Conservation (phyloP, 2,113 vertebrate species). For the Calidris pygmaea region DNA sequence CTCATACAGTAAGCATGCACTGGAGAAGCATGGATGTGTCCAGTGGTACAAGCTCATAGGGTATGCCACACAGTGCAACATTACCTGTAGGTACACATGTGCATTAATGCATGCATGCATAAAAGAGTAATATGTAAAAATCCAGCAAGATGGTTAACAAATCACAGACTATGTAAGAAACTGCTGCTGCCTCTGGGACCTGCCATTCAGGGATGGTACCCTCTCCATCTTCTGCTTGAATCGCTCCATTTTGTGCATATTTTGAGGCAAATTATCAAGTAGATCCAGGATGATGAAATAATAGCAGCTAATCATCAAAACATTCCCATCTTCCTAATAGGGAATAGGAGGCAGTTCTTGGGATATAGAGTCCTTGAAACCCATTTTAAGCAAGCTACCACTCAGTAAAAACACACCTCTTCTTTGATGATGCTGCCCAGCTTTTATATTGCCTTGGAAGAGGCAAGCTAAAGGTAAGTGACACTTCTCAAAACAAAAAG, state of each 20-base stretch:
- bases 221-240: background rate
- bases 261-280: background rate
- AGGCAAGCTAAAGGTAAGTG: background rate
- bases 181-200: background rate
- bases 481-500: conserved; percentile 30
- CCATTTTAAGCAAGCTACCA: background rate
- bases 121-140: background rate
- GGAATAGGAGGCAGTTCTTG: background rate
- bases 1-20: background rate
- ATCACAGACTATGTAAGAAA: background rate
- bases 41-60: background rate
- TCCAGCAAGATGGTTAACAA: background rate
- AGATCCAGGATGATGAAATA: background rate
- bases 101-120: background rate
- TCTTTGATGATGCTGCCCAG: background rate
- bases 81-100: background rate
- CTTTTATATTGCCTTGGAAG: background rate
- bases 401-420: background rate
- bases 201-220: background rate
- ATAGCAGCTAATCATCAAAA: background rate
- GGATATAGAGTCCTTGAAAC: background rate
- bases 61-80: background rate
- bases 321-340: background rate
- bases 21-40: background rate
- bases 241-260: background rate